Evolutionary conservation across 2,888 invertebrate species (phyloP).

Genomic region (Epirrhoe alternata): DNA sequence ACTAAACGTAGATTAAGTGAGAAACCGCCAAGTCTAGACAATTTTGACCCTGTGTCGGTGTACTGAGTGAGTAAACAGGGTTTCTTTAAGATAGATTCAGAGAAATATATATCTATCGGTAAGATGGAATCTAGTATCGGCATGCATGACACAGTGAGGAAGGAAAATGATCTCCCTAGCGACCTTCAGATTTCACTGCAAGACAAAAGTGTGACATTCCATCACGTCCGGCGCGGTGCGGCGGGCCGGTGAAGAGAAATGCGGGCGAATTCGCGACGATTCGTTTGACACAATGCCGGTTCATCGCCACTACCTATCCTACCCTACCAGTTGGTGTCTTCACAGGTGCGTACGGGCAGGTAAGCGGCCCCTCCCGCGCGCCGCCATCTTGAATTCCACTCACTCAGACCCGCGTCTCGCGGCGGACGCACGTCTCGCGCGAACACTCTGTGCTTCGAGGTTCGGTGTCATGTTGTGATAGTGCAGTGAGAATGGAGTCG

Average conservation of each 20-base stretch:
- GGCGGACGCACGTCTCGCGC: conserved; percentile 70
- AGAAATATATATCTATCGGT: background rate
- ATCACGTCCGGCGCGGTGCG: conserved; percentile 76
- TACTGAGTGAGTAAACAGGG: background rate
- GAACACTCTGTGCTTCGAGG: conserved; percentile 62
- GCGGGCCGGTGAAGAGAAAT: conserved; percentile 66
- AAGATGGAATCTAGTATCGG: background rate
- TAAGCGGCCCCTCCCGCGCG: conserved; percentile 55
- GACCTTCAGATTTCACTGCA: conserved; percentile 80
- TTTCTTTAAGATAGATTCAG: background rate
- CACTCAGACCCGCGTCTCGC: conserved; percentile 82
- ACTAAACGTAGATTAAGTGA: background rate
- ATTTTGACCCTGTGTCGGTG: background rate
- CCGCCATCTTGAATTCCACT: conserved; percentile 83
- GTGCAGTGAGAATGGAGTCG: conserved; percentile 87
- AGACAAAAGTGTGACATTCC: conserved; percentile 74
- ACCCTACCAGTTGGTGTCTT: conserved; percentile 57
- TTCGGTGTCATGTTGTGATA: conserved; percentile 79
- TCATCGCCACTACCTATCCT: conserved; percentile 66
- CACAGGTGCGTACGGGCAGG: conserved; percentile 81
- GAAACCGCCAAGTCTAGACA: background rate
- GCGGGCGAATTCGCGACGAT: conserved; percentile 81
- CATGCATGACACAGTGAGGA: conserved; percentile 23
- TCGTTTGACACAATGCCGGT: conserved; percentile 82
- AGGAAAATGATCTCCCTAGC: conserved; percentile 63